Evolutionary conservation across 2,888 invertebrate genomes (phyloP), one percentile per base, ranked within the genome.

Genomic region (Octodonta nipae): DNA sequence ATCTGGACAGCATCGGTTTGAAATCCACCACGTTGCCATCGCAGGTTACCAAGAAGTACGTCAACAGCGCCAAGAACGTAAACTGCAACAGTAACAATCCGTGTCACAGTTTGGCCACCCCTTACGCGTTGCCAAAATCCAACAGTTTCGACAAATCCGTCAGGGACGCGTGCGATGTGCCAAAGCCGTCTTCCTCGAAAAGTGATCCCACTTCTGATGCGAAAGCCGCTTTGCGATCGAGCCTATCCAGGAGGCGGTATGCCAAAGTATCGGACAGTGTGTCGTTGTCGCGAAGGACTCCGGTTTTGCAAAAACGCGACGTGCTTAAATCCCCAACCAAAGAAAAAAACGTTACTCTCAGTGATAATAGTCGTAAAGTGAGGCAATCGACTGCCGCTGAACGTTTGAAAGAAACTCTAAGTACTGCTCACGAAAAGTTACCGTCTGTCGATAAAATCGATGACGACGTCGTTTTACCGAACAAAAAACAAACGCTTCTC

Each of bases 1-100:
- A 49, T 41, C 37, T 55, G 30, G 50, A 51, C 26, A 52, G 49
- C 35, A 50, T 55, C 41, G 48, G 46, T 15, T 32, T 53, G 26
- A 52, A 47, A 26, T 40, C 43, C 7, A 30, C 45, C 10, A 38
- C 41, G 5, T 28, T 37, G 20, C 51, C 55, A 3, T 55, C 55
- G 6, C 44, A 47, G 11, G 58, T 58, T 2, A 57, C 57, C 0
- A 51, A 58, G 28, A 59, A 56, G 30, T 57, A 47, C 40, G 52
- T 58, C 1, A 52, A 44, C 20, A 42, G 17, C 11, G 11, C 30
- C 1, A 42, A 42, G 30, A 40, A 38, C 26, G 36, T 40, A 2
- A 44, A 44, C 32, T n/a, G 10, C 8, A 25, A 13, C 13, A 25
- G 7, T n/a, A 25, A 5, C 10, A 8, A 12, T n/a, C 24, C 24